Evolutionary conservation across 2,797 vertebrate species (phyloP), one percentile per base, ranked within the genome.

Genomic region (Smutsia temminckii): DNA sequence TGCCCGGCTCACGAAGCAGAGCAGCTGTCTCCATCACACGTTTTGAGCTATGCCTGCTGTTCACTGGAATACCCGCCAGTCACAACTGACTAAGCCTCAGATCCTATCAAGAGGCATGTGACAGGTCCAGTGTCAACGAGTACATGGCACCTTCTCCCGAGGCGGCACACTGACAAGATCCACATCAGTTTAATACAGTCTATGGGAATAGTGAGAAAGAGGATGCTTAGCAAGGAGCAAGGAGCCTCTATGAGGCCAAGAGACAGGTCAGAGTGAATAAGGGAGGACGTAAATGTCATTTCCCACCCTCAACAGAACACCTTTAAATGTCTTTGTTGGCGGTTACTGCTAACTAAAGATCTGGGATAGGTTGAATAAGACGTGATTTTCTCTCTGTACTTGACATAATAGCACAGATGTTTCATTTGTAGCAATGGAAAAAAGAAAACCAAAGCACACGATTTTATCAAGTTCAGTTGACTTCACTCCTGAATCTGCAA

Each of bases 171-270:
- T 94, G 93, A 53, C 64, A 72, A 77, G 5, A 6, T 89, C 34
- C 61, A 11, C 3, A 27, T 51, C 53, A 8, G 78, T 96, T 97
- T 97, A 97, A 89, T 95, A 97, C 74, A 94, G 95, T 81, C 95
- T 95, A 85, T 37, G 91, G 93, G 49, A 87, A 53, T 93, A 93
- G 55, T 90, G 84, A 96, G 90, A 80, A 94, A 85, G 85, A 96
- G 55, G 86, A 89, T 93, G n/a, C 49, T 95, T 97, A 95, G 84
- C 95, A 97, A 83, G 91, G 88, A 95, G 71, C 92, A 95, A 95
- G 95, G 86, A 93, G 57, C 90, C 51, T 92, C 91, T 57, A 16
- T 34, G 55, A 89, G 46, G 74, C 96, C 91, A 91, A 85, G 42
- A 95, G 83, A 79, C 92, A 96, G 88, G 42, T 18, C 25, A 53